phyloP scores from a whole-genome alignment of 1,140 invertebrate species.

The Melitaea cinxia region DNA sequence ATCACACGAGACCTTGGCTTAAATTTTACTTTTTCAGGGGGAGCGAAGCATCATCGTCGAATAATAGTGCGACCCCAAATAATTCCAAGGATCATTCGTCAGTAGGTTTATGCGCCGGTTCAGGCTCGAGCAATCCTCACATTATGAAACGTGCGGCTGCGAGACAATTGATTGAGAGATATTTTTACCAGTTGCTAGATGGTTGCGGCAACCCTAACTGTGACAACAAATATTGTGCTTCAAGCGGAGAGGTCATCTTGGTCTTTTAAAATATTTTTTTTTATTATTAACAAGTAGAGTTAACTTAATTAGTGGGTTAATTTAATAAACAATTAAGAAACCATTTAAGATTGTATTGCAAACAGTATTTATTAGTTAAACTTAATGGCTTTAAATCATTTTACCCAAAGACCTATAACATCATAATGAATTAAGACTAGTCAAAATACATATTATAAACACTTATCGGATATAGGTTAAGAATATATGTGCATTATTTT shows the following conservation, averaged over 20 bases:
- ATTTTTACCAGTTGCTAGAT: constrained; percentile 95
- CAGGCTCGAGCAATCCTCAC: constrained; percentile 57
- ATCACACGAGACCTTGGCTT: constrained; percentile 1
- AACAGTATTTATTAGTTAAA: too few relatives aligned
- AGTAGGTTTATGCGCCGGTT: constrained; percentile 60
- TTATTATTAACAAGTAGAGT: not conserved
- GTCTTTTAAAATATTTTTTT: not conserved
- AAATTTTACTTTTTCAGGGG: constrained; percentile 55
- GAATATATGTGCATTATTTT: constrained; percentile 36
- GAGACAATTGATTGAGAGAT: constrained; percentile 93
- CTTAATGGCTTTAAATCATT: too few relatives aligned
- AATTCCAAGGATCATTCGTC: constrained; percentile 53
- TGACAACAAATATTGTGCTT: constrained; percentile 93
- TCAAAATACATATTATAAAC: too few relatives aligned
- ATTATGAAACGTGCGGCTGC: constrained; percentile 94
- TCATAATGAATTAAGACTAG: too few relatives aligned
- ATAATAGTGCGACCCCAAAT: constrained; percentile 62
- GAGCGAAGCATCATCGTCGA: constrained; percentile 80
- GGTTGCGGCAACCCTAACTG: constrained; percentile 94
- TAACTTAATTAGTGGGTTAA: constrained; percentile 19
- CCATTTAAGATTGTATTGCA: not conserved
- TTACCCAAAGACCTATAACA: too few relatives aligned
- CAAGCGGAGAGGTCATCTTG: constrained; percentile 89
- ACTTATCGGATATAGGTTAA: too few relatives aligned
- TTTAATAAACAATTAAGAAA: not conserved